phyloP scores from a whole-genome alignment of 2,113 vertebrate species.

The Oncorhynchus gorbuscha region DNA sequence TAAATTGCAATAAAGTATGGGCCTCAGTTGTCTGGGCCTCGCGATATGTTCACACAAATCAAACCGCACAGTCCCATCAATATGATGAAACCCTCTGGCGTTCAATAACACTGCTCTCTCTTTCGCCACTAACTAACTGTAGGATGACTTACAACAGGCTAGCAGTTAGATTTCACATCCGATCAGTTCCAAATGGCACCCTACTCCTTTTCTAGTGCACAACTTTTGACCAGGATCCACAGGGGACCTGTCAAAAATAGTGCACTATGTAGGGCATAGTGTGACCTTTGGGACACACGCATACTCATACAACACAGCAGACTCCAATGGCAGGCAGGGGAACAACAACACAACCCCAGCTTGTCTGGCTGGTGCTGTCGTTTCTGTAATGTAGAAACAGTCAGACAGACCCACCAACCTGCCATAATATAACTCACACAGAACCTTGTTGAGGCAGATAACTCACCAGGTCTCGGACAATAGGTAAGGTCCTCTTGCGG shows the following conservation, averaged over 20 bases:
- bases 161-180: slow-evolving; percentile 35
- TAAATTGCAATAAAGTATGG: too few relatives aligned
- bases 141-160: slow-evolving; percentile 28
- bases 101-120: slow-evolving; percentile 30
- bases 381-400: slow-evolving; percentile 50
- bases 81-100: slow-evolving; percentile 18
- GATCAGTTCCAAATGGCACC: slow-evolving; percentile 8
- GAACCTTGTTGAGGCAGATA: slow-evolving; percentile 69
- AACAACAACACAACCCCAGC: slow-evolving; percentile 30
- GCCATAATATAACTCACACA: slow-evolving; percentile 67
- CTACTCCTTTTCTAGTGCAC: slow-evolving; percentile 17
- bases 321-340: slow-evolving; percentile 35
- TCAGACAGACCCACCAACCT: slow-evolving; percentile 35
- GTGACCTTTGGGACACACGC: too few relatives aligned
- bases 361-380: slow-evolving; percentile 9
- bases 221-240: too few relatives aligned
- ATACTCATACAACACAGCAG: slow-evolving; percentile 16
- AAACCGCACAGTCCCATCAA: slow-evolving; percentile 54
- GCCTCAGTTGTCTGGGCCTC: too few relatives aligned
- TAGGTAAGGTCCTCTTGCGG: slow-evolving; percentile 92
- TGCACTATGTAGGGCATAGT: too few relatives aligned
- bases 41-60: slow-evolving; percentile 24
- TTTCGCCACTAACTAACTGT: slow-evolving; percentile 52
- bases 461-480: slow-evolving; percentile 97
- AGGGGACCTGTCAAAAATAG: too few relatives aligned